Conservation (phyloP, 2,888 invertebrate genomes). For the Drosophila parthenogenetica region DNA sequence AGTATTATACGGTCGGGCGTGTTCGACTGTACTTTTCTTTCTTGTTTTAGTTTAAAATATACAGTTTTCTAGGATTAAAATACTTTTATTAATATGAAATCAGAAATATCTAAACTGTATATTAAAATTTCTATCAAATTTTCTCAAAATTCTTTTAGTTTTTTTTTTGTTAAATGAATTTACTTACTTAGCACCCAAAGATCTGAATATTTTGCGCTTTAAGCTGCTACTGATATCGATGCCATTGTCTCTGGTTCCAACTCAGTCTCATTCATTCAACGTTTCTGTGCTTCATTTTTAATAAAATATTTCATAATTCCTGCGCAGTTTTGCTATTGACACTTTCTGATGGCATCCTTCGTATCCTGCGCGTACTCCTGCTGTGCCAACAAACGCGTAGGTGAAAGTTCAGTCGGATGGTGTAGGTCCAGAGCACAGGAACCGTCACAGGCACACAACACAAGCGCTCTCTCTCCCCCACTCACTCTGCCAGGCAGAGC, state of each 20-base stretch:
- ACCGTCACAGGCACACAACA: slow-evolving; percentile 8
- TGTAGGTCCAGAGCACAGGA: slow-evolving; percentile 30
- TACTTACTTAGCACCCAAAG: slow-evolving; percentile 11
- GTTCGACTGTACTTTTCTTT: too few relatives aligned
- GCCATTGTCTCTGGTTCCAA: slow-evolving; percentile 17
- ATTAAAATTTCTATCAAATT: too few relatives aligned
- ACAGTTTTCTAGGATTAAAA: too few relatives aligned
- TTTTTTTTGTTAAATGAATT: not conserved
- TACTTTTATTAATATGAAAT: too few relatives aligned
- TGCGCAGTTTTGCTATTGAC: slow-evolving; percentile 77
- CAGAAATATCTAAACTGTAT: too few relatives aligned
- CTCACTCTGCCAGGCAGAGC: slow-evolving; percentile 39
- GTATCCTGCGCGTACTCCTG: slow-evolving; percentile 54
- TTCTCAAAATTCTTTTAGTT: not conserved
- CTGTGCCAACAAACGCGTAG: slow-evolving; percentile 74
- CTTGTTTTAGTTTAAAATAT: too few relatives aligned
- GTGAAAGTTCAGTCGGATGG: slow-evolving; percentile 64
- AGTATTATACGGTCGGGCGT: too few relatives aligned
- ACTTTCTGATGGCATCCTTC: slow-evolving; percentile 72
- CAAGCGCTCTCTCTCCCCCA: not conserved
- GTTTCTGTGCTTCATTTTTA: slow-evolving; percentile 71
- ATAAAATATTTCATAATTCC: slow-evolving; percentile 80
- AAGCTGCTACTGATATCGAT: not conserved
- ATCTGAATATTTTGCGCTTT: not conserved
- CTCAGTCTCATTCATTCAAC: slow-evolving; percentile 15